Evolutionary conservation across 37 sponge, comb jelly and placozoan species (phyloP).

Genomic region (Halisarca cf. caerulea): DNA sequence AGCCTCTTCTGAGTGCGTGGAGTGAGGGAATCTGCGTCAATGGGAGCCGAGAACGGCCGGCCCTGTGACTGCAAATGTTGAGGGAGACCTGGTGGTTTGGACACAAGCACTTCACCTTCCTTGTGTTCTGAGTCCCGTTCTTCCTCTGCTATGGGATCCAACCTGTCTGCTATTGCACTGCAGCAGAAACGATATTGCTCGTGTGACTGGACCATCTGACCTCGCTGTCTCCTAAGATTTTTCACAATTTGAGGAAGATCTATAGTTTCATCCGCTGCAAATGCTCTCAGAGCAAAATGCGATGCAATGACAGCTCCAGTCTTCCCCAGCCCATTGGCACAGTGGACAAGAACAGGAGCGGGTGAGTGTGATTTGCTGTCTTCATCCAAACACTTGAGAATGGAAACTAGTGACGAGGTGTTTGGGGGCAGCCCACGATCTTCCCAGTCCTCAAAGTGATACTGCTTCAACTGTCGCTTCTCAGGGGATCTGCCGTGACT

Average conservation of each 20-base stretch:
- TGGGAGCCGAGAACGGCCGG: slow-evolving; percentile 41
- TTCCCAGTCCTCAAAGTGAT: slow-evolving; percentile 65
- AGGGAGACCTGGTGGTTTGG: neutral
- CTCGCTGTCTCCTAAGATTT: slow-evolving; percentile 48
- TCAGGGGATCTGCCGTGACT: neutral
- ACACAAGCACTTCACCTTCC: neutral
- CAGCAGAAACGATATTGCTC: slow-evolving; percentile 68
- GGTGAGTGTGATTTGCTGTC: neutral
- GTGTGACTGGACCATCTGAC: slow-evolving; percentile 52
- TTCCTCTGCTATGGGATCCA: neutral
- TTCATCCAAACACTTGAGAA: slow-evolving; percentile 21
- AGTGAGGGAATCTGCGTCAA: neutral
- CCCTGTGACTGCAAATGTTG: neutral
- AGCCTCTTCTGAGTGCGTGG: neutral
- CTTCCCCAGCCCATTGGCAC: slow-evolving; percentile 63
- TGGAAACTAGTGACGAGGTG: slow-evolving; percentile 29
- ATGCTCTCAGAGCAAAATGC: slow-evolving; percentile 37
- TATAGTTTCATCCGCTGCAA: slow-evolving; percentile 9
- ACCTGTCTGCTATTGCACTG: slow-evolving; percentile 48
- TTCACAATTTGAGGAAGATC: slow-evolving; percentile 46
- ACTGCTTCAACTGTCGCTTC: slow-evolving; percentile 54
- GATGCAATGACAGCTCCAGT: slow-evolving; percentile 52
- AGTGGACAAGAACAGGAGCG: slow-evolving; percentile 59
- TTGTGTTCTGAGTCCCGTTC: neutral
- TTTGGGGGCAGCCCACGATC: slow-evolving; percentile 61